A percentile compares a stretch with the other conserved stretches of the same genome.
Conservation (phyloP, 2,888 invertebrate species). For the Drosophila aldrichi region DNA sequence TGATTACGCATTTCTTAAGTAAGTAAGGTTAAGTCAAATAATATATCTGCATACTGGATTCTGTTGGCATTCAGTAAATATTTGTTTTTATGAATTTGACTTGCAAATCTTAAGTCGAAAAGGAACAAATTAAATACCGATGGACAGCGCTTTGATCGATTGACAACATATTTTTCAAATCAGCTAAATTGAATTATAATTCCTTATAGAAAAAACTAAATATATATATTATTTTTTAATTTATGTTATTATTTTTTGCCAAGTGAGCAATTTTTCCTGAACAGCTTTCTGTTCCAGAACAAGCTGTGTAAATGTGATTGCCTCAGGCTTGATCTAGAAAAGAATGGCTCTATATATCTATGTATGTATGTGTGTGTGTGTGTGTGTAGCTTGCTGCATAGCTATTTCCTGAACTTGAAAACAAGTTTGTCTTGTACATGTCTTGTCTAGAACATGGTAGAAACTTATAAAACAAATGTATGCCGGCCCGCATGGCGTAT, state of each 20-base stretch:
- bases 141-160: slow-evolving; percentile 31
- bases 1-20: not conserved
- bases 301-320: slow-evolving; percentile 15
- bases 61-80: slow-evolving; percentile 29
- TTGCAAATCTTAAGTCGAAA: slow-evolving; percentile 37
- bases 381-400: slow-evolving; percentile 34
- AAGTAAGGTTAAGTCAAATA: slow-evolving; percentile 4
- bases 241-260: not conserved
- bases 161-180: not conserved
- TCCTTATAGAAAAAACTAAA: not conserved
- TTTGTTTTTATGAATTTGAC: slow-evolving; percentile 39
- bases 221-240: not conserved
- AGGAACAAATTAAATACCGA: not conserved
- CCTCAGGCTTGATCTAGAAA: slow-evolving; percentile 51
- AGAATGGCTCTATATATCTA: slow-evolving; percentile 38
- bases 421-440: slow-evolving; percentile 60
- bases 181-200: slow-evolving; percentile 16
- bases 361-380: slow-evolving; percentile 1
- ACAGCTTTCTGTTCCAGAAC: slow-evolving; percentile 17
- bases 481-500: slow-evolving; percentile 61
- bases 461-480: slow-evolving; percentile 12
- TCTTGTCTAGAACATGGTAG: slow-evolving; percentile 48
- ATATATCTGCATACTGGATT: not conserved
- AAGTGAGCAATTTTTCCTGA: slow-evolving; percentile 15
- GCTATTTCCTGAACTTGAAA: slow-evolving; percentile 78